Base-by-base conservation (phyloP, 2,113 vertebrate genomes). In the Polypterus bichir region DNA sequence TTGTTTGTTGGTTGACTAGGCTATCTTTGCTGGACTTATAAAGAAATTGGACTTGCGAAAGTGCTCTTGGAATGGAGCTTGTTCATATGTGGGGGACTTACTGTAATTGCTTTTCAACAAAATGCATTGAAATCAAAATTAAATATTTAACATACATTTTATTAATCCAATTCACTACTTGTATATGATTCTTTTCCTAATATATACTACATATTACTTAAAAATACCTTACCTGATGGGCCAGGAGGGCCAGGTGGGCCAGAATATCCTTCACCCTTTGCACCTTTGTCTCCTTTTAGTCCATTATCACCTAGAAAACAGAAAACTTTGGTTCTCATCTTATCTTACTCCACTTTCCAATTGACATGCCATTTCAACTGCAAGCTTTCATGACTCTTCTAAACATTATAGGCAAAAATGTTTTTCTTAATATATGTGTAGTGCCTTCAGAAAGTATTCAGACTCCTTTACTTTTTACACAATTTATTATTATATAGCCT, bases 241-340 rank as follows among this genome's bases (percentile, higher is more conserved):
- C 87, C 87, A 55, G 79, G 74, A 58, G 72, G 71, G 60, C 86
- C 87, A 27, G 79, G 73, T 9, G 76, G 73, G 66, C 87, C 87
- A 9, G 8, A 60, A 47, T 76, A 68, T 62, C 79, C 71, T 62
- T 89, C 85, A 44, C 83, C 84, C 72, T 83, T 84, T 63, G 59
- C 73, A 53, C 87, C 87, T 73, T 86, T 87, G 7, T 76, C 69
- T 5, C 87, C 87, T 66, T 67, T 78, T 11, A 54, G 59, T 63
- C 87, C 86, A 3, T 62, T 69, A 46, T 89, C 83, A 59, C 86
- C 86, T 89, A 58, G 0, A 2, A 46, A 60, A 55, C 45, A 59
- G 7, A 47, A 6, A 59, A 61, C 6, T 46, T 46, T 5, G 3
- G 9, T 27, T 27, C 27, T 27, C 27, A 27, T 27, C 27, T 58